Evolutionary conservation across 2,797 vertebrate genomes (phyloP), one percentile per base, ranked within the genome.

Genomic region (Geranospiza caerulescens): DNA sequence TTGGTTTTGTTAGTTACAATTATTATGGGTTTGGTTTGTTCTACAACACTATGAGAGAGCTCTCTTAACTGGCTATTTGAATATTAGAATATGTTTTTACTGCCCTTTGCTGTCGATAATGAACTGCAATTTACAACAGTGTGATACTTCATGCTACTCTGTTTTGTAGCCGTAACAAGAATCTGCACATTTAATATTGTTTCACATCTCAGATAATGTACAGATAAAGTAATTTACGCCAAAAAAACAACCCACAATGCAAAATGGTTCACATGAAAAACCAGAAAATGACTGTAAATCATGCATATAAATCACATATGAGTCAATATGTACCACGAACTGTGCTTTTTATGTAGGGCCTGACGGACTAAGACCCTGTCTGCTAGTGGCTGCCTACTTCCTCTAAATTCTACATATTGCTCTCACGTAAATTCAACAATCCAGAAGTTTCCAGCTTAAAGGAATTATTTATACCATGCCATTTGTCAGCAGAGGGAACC

Each of bases 221-320:
- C 26, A 79, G 31, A 75, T 82, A 68, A 56, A 71, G 18, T 70
- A 50, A 70, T 87, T 78, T 88, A 59, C 5, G 1, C 3, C 2
- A 18, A 34, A 47, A 44, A 42, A 4, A 0, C 19, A 10, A 6
- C 7, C 22, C 7, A 55, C 20, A 40, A 8, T 52, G 40, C 12
- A 79, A 96, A 91, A 55, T 33, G 3, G 4, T 47, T 82, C 52
- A 80, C 9, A 18, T 36, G 8, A 48, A 68, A 91, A 64, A 64
- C 78, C 60, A 67, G 12, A 82, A 84, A 89, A 83, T 48, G 2
- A 47, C 12, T 63, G 50, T 33, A 87, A 95, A 45, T 74, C 2
- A 29, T 15, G 16, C 22, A 42, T 45, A 22, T 82, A 91, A 89
- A 74, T 67, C 29, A 27, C 10, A 11, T 26, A 11, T 21, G 38